Evolutionary conservation across 1,140 invertebrate species (phyloP).

Genomic region (Gonioctena quinquepunctata): DNA sequence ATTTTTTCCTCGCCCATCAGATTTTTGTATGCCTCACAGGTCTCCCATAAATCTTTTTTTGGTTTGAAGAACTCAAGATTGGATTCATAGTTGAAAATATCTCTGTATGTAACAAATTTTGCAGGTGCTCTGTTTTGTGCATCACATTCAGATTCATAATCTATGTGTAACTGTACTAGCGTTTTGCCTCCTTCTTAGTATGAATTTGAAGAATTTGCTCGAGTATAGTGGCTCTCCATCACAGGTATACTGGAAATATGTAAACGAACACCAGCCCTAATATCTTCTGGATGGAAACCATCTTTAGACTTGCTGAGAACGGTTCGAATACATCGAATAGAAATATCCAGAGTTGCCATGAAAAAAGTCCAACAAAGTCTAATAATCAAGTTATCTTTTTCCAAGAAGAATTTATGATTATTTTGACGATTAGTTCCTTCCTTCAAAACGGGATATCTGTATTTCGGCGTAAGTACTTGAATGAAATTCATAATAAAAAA

Average conservation of each 20-base stretch:
- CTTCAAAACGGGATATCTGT: neutral
- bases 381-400: neutral
- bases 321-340: neutral
- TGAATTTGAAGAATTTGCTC: slow-evolving; percentile 26
- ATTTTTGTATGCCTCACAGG: neutral
- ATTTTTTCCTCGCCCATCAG: neutral
- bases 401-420: neutral
- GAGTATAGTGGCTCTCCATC: slow-evolving; percentile 27
- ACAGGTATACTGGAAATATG: neutral
- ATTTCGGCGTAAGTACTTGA: neutral
- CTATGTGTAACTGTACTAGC: neutral
- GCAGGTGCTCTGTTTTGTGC: neutral
- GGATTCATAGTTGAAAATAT: neutral
- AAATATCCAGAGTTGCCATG: neutral
- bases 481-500: neutral
- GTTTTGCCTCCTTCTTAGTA: neutral
- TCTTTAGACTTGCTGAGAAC: neutral
- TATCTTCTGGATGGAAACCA: neutral
- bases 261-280: neutral
- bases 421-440: neutral
- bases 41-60: neutral
- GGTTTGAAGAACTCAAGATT: neutral
- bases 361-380: slow-evolving; percentile 12
- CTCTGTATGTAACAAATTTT: neutral
- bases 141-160: neutral